Percentiles rank a stretch among this genome's conserved stretches.
Evolutionary conservation across 92 coral and sea anemone species (phyloP).

Genomic region (Palythoa grandis): DNA sequence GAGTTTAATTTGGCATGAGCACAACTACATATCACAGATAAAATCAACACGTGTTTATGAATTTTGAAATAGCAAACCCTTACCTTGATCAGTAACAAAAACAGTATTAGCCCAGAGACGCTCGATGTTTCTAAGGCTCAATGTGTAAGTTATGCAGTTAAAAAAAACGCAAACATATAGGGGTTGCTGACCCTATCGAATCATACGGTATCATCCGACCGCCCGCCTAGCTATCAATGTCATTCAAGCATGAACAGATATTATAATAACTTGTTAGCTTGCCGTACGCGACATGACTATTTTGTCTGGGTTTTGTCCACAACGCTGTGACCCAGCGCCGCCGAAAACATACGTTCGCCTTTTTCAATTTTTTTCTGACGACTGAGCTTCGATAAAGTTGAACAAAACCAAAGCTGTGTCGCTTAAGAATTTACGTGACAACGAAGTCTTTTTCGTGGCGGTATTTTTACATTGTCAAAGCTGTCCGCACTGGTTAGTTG

Average conservation of each 20-base stretch:
- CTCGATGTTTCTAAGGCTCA: background rate
- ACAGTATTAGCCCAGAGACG: background rate
- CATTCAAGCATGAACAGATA: conserved; percentile 41
- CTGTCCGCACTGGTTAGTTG: conserved; percentile 38
- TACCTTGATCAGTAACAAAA: conserved; percentile 18
- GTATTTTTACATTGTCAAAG: conserved; percentile 44
- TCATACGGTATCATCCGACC: conserved; percentile 18
- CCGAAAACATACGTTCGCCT: background rate
- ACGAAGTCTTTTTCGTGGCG: conserved; percentile 36
- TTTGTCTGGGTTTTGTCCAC: conserved; percentile 36
- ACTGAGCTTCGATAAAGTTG: background rate
- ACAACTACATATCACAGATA: background rate
- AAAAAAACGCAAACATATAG: background rate
- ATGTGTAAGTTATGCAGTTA: background rate
- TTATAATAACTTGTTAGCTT: conserved; percentile 32
- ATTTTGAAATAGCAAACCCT: background rate
- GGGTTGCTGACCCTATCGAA: conserved; percentile 27
- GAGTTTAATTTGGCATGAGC: background rate
- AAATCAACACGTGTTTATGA: conserved; percentile 34
- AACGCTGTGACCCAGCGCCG: background rate
- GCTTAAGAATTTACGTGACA: conserved; percentile 36
- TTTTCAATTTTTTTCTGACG: background rate
- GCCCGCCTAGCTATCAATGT: conserved; percentile 38
- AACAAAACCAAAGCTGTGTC: background rate
- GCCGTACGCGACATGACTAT: conserved; percentile 1